Base-by-base conservation (phyloP, 2,888 invertebrate genomes). In the Aspidapion aeneum region DNA sequence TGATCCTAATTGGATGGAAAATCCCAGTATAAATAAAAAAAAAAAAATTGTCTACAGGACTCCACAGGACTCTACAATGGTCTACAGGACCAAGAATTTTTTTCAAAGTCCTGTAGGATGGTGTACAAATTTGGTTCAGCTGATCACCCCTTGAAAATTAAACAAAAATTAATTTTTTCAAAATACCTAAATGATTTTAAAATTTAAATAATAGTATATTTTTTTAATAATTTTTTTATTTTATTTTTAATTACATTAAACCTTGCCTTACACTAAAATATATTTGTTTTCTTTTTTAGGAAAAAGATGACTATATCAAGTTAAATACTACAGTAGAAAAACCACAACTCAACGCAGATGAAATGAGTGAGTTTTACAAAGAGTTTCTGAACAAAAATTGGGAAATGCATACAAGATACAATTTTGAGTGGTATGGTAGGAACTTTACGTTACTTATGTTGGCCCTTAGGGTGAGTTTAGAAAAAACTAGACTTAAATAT, bases 331-430 rank as follows among this genome's bases (percentile, higher is more conserved):
- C 72, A 16, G 71, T 74, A 20, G 80, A 79, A 22, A 79, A 85
- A 68, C 81, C 83, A 60, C 85, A 84, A 52, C 76, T 90, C 19
- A 86, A 87, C 2, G 88, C 92, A 1, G 93, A 93, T 79, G 90
- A 92, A 79, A 91, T 95, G 90, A 93, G 94, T 72, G 86, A 89
- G 20, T 95, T 95, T 79, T 95, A 95, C 75, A 94, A 92, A 81
- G 79, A 85, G 57, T 95, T 95, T 77, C 81, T 95, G 16, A 91
- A 94, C 77, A 88, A 90, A 74, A 91, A 94, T 77, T 90, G 90
- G 87, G 85, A 84, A 70, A 78, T 81, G 0, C 94, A 95, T 77
- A 79, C 90, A 0, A 79, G 82, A 63, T 95, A 94, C 76, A 95
- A 95, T 75, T 81, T 88, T 60, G 86, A 89, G 63, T 95, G 94